A percentile compares a stretch with the other conserved stretches of the same genome.
Conservation (phyloP, 2,888 invertebrate genomes). For the Argyresthia goedartella region DNA sequence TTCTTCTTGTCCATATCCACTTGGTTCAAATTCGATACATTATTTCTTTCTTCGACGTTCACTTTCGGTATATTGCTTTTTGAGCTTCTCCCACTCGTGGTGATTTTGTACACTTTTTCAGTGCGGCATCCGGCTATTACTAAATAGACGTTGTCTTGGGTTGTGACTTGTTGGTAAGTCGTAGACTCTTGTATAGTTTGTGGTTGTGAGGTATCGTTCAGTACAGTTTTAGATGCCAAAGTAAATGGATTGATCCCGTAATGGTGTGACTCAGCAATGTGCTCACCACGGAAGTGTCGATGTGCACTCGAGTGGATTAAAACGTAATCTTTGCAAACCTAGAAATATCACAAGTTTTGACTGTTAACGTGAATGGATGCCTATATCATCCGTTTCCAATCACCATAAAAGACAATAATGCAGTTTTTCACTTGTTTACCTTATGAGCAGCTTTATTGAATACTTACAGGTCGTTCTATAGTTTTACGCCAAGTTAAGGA, state of each 20-base stretch:
- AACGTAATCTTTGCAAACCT: background rate
- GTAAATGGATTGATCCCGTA: too few species aligned
- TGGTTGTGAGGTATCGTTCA: too few species aligned
- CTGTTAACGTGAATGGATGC: background rate
- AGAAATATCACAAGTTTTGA: background rate
- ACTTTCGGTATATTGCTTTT: background rate
- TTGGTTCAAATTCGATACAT: background rate
- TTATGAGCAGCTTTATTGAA: background rate
- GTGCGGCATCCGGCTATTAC: constrained; percentile 27
- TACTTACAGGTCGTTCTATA: constrained; percentile 11
- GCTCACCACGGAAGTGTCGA: too few species aligned
- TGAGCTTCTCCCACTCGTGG: constrained; percentile 29
- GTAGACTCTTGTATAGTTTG: background rate
- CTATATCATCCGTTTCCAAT: background rate
- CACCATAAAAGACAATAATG: background rate
- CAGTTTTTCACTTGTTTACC: background rate
- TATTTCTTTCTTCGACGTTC: background rate
- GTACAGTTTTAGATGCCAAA: too few species aligned
- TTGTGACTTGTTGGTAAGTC: background rate
- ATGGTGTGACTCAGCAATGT: too few species aligned
- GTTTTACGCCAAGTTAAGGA: constrained; percentile 30
- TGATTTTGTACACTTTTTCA: constrained; percentile 34
- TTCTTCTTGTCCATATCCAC: constrained; percentile 40
- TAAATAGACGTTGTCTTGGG: constrained; percentile 25
- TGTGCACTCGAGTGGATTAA: too few species aligned